These are phyloP conservation scores for Caenorhabditis uteleia DNA, from an alignment of 2,888 invertebrate genomes.

Conservation along the genomic window DNA sequence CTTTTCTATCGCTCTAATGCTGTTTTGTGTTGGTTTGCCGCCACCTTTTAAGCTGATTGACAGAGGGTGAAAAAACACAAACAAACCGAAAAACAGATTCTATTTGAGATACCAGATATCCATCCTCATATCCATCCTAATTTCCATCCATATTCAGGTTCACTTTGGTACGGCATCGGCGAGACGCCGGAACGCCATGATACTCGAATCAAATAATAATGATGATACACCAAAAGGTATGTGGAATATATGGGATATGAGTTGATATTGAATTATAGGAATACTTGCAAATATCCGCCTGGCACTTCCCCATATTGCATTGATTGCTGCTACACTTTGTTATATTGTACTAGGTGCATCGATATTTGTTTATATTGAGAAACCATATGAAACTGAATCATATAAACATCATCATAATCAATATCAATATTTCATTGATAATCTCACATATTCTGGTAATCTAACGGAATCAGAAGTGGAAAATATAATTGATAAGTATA, in stretches of 20 bases:
- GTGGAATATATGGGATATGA: not conserved
- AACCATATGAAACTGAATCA: slow-evolving; percentile 49
- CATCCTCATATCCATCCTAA: not conserved
- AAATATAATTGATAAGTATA: slow-evolving; percentile 56
- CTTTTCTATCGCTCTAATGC: no score
- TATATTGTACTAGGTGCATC: slow-evolving; percentile 59
- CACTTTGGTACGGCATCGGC: slow-evolving; percentile 31
- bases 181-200: slow-evolving; percentile 40
- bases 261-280: slow-evolving; percentile 11
- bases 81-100: no score
- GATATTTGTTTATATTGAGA: slow-evolving; percentile 48
- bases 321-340: slow-evolving; percentile 55
- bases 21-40: no score
- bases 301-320: slow-evolving; percentile 60
- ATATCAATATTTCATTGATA: slow-evolving; percentile 20
- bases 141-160: slow-evolving; percentile 12
- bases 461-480: slow-evolving; percentile 23
- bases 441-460: slow-evolving; percentile 6
- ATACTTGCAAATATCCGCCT: slow-evolving; percentile 46
- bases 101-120: no score
- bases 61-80: no score
- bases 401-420: slow-evolving; percentile 32
- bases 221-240: slow-evolving; percentile 26
- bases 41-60: no score
- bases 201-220: slow-evolving; percentile 5